A percentile compares a stretch with the other conserved stretches of the same genome.
These are phyloP conservation scores for Achatina immaculata DNA, from an alignment of 1,140 invertebrate genomes.

Conservation along the genomic window DNA sequence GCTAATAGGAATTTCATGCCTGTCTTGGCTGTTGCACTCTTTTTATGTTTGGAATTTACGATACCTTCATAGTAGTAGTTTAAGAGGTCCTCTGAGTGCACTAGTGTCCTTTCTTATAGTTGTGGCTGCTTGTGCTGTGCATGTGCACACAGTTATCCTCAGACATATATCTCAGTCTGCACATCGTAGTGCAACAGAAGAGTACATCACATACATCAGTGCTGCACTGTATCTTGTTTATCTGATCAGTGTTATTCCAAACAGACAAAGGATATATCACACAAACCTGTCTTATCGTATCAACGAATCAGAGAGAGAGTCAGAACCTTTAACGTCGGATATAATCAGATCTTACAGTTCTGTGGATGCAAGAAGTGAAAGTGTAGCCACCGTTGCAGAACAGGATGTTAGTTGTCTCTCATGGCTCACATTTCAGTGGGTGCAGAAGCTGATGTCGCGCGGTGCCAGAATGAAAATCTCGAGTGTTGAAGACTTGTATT, in stretches of 20 bases:
- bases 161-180: constrained; percentile 53
- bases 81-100: constrained; percentile 80
- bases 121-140: constrained; percentile 75
- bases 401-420: constrained; percentile 81
- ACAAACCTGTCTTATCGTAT: constrained; percentile 55
- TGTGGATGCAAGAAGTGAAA: constrained; percentile 77
- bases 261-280: constrained; percentile 50
- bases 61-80: constrained; percentile 74
- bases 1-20: constrained; percentile 77
- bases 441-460: constrained; percentile 86
- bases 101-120: constrained; percentile 78
- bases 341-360: constrained; percentile 73
- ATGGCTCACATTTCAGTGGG: constrained; percentile 88
- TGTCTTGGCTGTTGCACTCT: constrained; percentile 85
- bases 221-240: constrained; percentile 59
- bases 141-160: constrained; percentile 61
- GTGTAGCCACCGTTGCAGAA: constrained; percentile 84
- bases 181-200: constrained; percentile 73
- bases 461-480: constrained; percentile 81
- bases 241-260: constrained; percentile 62
- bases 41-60: constrained; percentile 80
- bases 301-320: constrained; percentile 61
- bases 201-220: constrained; percentile 57
- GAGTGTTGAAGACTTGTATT: constrained; percentile 85
- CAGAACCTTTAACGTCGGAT: constrained; percentile 71